Evolutionary conservation across 2,113 vertebrate genomes (phyloP).

Genomic region (Casuarius casuarius): DNA sequence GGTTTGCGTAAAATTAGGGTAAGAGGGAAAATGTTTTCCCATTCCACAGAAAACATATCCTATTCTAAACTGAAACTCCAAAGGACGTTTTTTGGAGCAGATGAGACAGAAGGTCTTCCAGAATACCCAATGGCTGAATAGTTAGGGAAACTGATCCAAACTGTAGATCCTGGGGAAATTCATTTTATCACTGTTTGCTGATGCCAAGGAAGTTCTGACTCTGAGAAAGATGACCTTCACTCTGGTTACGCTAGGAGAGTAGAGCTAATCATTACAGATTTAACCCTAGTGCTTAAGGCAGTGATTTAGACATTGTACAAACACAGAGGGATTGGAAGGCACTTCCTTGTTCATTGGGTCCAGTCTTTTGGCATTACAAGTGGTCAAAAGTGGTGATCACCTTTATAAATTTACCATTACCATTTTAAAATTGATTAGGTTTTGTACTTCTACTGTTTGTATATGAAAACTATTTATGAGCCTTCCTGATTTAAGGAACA

Average conservation of each 20-base stretch:
- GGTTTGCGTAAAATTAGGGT: neutral
- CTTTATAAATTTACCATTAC: neutral
- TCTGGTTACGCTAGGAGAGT: neutral
- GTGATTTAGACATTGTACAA: neutral
- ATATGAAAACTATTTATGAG: neutral
- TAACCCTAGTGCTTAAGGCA: neutral
- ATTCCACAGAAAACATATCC: neutral
- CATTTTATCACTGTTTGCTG: neutral
- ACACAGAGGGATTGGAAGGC: neutral
- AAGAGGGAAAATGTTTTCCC: neutral
- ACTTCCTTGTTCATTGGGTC: neutral
- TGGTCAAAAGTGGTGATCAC: neutral
- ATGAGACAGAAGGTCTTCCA: neutral
- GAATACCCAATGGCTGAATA: neutral
- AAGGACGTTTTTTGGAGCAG: neutral
- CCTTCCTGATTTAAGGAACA: neutral
- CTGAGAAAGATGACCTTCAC: neutral
- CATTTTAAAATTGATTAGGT: neutral
- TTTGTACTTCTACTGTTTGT: neutral
- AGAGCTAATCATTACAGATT: neutral
- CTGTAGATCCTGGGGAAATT: neutral
- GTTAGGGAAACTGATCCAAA: neutral
- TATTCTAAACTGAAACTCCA: neutral
- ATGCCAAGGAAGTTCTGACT: neutral
- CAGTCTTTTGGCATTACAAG: neutral